Conservation (phyloP, 1,140 invertebrate species). For the Drosophila ficusphila region DNA sequence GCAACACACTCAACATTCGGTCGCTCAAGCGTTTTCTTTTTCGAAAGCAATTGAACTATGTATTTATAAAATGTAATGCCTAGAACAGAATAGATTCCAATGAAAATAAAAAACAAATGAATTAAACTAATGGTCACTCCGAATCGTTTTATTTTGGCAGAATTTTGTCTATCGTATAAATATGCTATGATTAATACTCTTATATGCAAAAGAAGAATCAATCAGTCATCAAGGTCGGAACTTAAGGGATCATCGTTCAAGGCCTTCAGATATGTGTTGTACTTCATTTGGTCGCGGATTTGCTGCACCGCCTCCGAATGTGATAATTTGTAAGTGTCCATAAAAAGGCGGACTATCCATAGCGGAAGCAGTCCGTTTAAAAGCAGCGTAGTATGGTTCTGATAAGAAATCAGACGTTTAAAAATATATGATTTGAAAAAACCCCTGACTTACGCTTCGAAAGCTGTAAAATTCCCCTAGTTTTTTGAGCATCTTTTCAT, state of each 20-base stretch:
- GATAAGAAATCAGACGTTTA: background rate
- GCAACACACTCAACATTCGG: slow-evolving; percentile 29
- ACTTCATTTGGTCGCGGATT: slow-evolving; percentile 48
- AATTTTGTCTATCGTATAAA: background rate
- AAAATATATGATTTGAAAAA: background rate
- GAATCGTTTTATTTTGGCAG: background rate
- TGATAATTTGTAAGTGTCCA: slow-evolving; percentile 54
- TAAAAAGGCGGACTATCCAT: slow-evolving; percentile 70
- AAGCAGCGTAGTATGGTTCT: slow-evolving; percentile 52
- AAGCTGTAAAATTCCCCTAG: slow-evolving; percentile 39
- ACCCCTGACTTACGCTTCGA: slow-evolving; percentile 42
- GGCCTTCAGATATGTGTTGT: slow-evolving; percentile 44
- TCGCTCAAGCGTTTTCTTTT: slow-evolving; percentile 20
- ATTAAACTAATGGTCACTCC: background rate
- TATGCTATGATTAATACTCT: background rate
- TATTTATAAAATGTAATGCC: slow-evolving; percentile 34
- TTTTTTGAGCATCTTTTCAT: slow-evolving; percentile 56
- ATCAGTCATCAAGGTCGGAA: slow-evolving; percentile 40
- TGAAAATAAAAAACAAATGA: slow-evolving; percentile 29
- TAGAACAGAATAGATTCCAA: slow-evolving; percentile 37
- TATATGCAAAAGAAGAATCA: background rate
- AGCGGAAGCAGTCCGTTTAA: slow-evolving; percentile 71
- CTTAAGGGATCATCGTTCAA: slow-evolving; percentile 45
- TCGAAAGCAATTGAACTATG: slow-evolving; percentile 32
- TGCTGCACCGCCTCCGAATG: slow-evolving; percentile 37